Conservation (phyloP, 2,113 vertebrate species). For the Erinaceus europaeus region DNA sequence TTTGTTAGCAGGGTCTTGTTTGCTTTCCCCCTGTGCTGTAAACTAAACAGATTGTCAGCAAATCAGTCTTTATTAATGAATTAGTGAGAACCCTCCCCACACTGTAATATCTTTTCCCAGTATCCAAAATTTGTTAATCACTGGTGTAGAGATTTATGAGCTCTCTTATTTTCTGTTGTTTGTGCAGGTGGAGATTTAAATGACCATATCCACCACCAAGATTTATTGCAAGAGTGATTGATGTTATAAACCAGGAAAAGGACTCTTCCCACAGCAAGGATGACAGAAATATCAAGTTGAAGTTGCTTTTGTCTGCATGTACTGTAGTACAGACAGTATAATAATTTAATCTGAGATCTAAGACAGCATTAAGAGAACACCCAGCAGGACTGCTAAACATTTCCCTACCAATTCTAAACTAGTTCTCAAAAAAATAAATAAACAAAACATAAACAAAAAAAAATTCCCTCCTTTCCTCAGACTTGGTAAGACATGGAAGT, state of each 20-base stretch:
- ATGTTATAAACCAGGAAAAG: conserved; percentile 81
- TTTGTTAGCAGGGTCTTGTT: conserved; percentile 79
- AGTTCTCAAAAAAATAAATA: no score
- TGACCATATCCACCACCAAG: conserved; percentile 81
- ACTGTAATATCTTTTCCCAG: conserved; percentile 63
- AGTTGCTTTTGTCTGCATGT: conserved; percentile 74
- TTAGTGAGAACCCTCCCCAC: conserved; percentile 44
- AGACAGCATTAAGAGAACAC: conserved; percentile 45
- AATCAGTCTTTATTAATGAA: conserved; percentile 80
- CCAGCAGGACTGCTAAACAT: conserved; percentile 21
- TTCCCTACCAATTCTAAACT: neutral
- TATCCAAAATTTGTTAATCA: conserved; percentile 81
- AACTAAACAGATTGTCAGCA: conserved; percentile 82
- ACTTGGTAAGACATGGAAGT: conserved; percentile 41
- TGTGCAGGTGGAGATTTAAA: conserved; percentile 88
- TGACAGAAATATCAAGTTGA: conserved; percentile 81
- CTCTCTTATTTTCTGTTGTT: conserved; percentile 84
- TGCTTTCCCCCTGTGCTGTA: conserved; percentile 79
- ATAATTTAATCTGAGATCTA: conserved; percentile 65
- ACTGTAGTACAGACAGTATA: conserved; percentile 13
- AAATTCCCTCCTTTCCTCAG: conserved; percentile 35
- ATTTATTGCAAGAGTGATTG: conserved; percentile 84
- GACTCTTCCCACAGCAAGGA: conserved; percentile 73
- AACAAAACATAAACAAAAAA: no score
- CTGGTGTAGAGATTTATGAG: conserved; percentile 82